Evolutionary conservation across 2,113 vertebrate species (phyloP), one percentile per base, ranked within the genome.

Genomic region (Podilymbus podiceps): DNA sequence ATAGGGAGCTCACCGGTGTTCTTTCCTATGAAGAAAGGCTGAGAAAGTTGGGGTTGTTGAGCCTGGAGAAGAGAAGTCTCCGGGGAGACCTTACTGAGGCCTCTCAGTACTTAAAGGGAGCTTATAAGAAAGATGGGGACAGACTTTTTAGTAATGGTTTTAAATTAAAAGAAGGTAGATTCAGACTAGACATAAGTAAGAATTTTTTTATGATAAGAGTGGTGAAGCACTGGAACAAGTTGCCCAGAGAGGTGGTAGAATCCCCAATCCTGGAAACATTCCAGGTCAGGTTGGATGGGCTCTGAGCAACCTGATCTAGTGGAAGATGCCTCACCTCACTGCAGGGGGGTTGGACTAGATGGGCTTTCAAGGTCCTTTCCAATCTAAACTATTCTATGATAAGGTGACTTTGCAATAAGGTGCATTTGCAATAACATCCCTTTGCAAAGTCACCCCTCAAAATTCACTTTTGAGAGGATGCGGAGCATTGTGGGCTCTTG

Each of bases 401-500:
- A n/a, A 62, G 12, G 15, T 20, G 56, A 23, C 55, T 49, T 38
- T 18, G 40, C 53, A 20, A 33, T 13, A 4, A 27, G 6, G 15
- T 49, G 18, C 3, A 50, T 67, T 52, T 60, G 6, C 25, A 38
- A 22, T 28, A 33, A 6, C n/a, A 30, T 12, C 22, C 12, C 46
- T 89, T 53, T 38, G 38, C 60, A 28, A 66, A 67, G 77, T 31
- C 44, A 22, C 25, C 22, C 35, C 31, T 42, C 24, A 15, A 28
- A 52, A 33, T 12, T 18, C 33, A 38, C 33, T 38, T 82, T 38
- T 11, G 33, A 50, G 44, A 64, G 10, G 81, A 38, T 9, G n/a
- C 18, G 28, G 66, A 69, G 44, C 25, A 23, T 15, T 12, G 35
- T 0, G 1, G 18, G 20, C 7, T 3, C 40, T 56, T 2, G 3